Conservation (phyloP, 2,888 invertebrate species). For the Hydrotaea diabolus region DNA sequence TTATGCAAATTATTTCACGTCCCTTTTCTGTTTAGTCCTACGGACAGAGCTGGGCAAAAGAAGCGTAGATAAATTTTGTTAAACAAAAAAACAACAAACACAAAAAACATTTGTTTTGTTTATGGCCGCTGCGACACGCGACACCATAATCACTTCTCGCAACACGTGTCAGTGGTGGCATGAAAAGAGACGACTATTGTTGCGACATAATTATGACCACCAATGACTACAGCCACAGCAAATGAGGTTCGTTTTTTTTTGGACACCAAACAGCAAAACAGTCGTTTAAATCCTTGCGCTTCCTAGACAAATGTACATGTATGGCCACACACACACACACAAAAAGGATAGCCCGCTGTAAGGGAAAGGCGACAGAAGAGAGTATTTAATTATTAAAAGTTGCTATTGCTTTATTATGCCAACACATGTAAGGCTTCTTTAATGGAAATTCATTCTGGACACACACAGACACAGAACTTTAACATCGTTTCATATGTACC, state of each 20-base stretch:
- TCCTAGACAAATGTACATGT: neutral
- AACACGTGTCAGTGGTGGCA: slow-evolving; percentile 58
- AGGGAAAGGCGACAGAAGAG: neutral
- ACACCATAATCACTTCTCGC: slow-evolving; percentile 48
- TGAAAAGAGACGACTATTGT: slow-evolving; percentile 34
- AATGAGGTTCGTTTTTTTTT: neutral
- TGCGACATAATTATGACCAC: slow-evolving; percentile 45
- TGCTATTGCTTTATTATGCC: neutral
- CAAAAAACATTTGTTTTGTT: slow-evolving; percentile 3
- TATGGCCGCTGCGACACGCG: slow-evolving; percentile 45
- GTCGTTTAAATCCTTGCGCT: neutral
- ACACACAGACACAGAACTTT: neutral
- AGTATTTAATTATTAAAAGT: slow-evolving; percentile 8
- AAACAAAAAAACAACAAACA: too few relatives aligned
- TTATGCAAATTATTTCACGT: slow-evolving; percentile 18
- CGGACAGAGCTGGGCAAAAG: neutral
- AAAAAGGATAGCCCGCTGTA: too few relatives aligned
- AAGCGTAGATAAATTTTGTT: neutral
- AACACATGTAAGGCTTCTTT: slow-evolving; percentile 1
- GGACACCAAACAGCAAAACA: neutral
- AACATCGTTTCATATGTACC: neutral
- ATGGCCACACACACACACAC: too few relatives aligned
- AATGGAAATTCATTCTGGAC: neutral
- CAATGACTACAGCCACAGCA: slow-evolving; percentile 35
- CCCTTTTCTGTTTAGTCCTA: neutral